A percentile compares a stretch with the other conserved stretches of the same genome.
These are phyloP conservation scores for Nemopilema nomurai DNA, from an alignment of 30 jellyfish, hydroid and myxozoan species.

Conservation along the genomic window DNA sequence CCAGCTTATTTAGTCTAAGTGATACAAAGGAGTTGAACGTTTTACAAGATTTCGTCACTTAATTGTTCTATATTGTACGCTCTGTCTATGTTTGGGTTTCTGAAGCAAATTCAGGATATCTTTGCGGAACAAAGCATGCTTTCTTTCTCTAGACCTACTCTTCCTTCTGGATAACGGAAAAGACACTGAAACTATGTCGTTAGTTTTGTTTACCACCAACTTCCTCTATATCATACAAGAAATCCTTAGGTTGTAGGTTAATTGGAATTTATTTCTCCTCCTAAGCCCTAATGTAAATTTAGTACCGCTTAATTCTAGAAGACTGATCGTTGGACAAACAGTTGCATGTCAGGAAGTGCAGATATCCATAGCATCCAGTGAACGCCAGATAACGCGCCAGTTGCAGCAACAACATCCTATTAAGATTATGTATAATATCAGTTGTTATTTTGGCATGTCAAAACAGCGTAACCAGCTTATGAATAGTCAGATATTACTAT, in stretches of 20 bases:
- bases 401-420: background rate
- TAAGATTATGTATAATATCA: slow-evolving; percentile 13
- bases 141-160: background rate
- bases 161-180: background rate
- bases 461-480: background rate
- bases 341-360: background rate
- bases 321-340: background rate
- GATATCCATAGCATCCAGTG: background rate
- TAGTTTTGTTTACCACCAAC: background rate
- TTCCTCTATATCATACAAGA: background rate
- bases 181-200: background rate
- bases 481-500: background rate
- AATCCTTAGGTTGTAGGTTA: background rate
- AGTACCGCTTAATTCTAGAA: background rate
- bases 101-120: slow-evolving; percentile 44
- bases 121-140: background rate
- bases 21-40: slow-evolving; percentile 5
- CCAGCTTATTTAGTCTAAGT: slow-evolving; percentile 1
- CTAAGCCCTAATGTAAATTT: background rate
- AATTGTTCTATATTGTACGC: slow-evolving; percentile 2
- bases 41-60: background rate
- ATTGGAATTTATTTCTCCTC: background rate
- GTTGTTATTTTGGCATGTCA: background rate
- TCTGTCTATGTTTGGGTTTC: slow-evolving; percentile 48
- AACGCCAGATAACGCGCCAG: slow-evolving; percentile 1